Conservation (phyloP, 2,113 vertebrate species). For the Toxostoma redivivum region DNA sequence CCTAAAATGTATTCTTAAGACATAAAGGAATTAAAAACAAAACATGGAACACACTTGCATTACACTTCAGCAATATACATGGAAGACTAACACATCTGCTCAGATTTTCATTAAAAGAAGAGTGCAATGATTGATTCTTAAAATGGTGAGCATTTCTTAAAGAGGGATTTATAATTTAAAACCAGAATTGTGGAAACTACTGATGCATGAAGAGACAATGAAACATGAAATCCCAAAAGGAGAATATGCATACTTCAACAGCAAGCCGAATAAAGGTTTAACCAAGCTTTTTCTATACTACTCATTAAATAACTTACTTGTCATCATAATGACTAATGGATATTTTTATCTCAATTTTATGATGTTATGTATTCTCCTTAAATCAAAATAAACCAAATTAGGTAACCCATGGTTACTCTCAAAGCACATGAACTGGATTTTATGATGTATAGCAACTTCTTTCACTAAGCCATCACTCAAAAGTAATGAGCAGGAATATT, state of each 20-base stretch:
- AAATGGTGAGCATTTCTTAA: constrained; percentile 73
- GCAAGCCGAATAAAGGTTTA: constrained; percentile 69
- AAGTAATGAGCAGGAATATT: constrained; percentile 65
- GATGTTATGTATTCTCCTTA: constrained; percentile 67
- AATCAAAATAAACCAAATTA: constrained; percentile 73
- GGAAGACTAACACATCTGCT: constrained; percentile 60
- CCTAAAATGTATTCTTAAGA: constrained; percentile 62
- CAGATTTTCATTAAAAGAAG: constrained; percentile 63
- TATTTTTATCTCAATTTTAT: constrained; percentile 64
- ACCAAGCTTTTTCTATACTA: constrained; percentile 58
- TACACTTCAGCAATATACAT: constrained; percentile 33
- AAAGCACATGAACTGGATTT: constrained; percentile 71
- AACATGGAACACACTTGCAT: constrained; percentile 46
- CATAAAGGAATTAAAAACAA: constrained; percentile 70
- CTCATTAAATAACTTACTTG: constrained; percentile 64
- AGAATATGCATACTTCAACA: constrained; percentile 63
- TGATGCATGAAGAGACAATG: constrained; percentile 67
- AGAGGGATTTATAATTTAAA: constrained; percentile 65
- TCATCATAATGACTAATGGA: constrained; percentile 66
- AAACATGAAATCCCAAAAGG: constrained; percentile 62
- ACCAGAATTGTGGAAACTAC: constrained; percentile 67
- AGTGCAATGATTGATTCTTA: constrained; percentile 56
- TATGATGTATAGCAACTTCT: constrained; percentile 72
- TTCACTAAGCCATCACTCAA: constrained; percentile 67
- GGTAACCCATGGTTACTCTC: constrained; percentile 66